Evolutionary conservation across 2,888 invertebrate species (phyloP).

Genomic region (Anoncus sp.): DNA sequence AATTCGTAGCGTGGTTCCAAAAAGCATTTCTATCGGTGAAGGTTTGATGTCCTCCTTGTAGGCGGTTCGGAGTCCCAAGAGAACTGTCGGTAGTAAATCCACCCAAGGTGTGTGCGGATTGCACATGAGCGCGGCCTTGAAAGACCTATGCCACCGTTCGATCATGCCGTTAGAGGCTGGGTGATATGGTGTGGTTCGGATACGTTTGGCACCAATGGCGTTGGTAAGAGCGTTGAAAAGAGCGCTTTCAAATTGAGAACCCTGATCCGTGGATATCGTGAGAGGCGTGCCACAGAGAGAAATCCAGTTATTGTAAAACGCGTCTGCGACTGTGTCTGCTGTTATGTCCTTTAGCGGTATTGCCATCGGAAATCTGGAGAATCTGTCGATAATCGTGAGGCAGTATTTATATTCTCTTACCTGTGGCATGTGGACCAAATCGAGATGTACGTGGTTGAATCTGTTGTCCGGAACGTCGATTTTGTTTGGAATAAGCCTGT

Average conservation of each 20-base stretch:
- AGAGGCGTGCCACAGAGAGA: conserved; percentile 72
- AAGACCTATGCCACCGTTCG: conserved; percentile 47
- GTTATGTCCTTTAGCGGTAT: conserved; percentile 72
- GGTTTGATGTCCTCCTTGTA: conserved; percentile 37
- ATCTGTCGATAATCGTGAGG: conserved; percentile 75
- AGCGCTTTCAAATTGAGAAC: conserved; percentile 69
- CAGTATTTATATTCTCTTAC: conserved; percentile 70
- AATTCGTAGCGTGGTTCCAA: conserved; percentile 28
- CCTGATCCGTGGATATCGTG: conserved; percentile 73
- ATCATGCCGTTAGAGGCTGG: conserved; percentile 71
- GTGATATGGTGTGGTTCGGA: conserved; percentile 68
- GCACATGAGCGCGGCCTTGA: conserved; percentile 59
- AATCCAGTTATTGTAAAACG: conserved; percentile 71
- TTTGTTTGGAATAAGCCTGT: conserved; percentile 8
- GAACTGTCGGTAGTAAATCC: conserved; percentile 22
- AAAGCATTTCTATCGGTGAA: conserved; percentile 24
- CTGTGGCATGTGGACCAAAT: conserved; percentile 44
- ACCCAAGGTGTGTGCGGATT: conserved; percentile 23
- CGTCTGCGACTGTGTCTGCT: conserved; percentile 66
- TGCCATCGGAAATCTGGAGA: conserved; percentile 72
- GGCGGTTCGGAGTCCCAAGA: conserved; percentile 24
- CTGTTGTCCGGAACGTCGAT: conserved; percentile 21
- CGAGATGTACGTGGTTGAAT: conserved; percentile 49
- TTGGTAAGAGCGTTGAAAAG: conserved; percentile 63
- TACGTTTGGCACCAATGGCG: conserved; percentile 58